Percentiles rank a stretch among this genome's conserved stretches.
These are phyloP conservation scores for Oophaga sylvatica DNA, from an alignment of 2,797 vertebrate species.

Conservation along the genomic window DNA sequence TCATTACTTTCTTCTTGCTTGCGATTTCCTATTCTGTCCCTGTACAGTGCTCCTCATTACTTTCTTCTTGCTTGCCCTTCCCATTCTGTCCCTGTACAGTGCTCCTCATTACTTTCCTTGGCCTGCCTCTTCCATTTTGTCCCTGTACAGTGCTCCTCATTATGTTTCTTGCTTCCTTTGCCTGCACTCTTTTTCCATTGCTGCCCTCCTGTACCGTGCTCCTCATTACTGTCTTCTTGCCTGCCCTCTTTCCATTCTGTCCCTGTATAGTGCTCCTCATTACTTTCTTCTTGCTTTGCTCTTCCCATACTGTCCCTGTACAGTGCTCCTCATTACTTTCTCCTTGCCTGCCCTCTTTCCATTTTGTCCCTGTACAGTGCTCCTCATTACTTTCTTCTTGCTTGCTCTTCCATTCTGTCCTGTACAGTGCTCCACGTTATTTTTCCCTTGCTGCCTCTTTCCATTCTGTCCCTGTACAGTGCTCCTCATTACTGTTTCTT, in stretches of 20 bases:
- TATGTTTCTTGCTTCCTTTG: conserved; percentile 33
- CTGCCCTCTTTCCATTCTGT: conserved; percentile 9
- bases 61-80: neutral
- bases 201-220: conserved; percentile 48
- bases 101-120: conserved; percentile 39
- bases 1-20: conserved; percentile 32
- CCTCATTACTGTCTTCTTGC: conserved; percentile 38
- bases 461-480: conserved; percentile 49
- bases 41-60: conserved; percentile 30
- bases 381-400: conserved; percentile 41
- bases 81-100: conserved; percentile 48
- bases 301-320: conserved; percentile 44
- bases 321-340: conserved; percentile 45
- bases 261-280: conserved; percentile 50
- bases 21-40: conserved; percentile 21
- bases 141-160: conserved; percentile 43
- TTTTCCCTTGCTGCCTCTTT: conserved; percentile 4
- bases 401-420: conserved; percentile 19
- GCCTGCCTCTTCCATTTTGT: neutral
- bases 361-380: conserved; percentile 48
- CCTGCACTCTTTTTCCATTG: neutral
- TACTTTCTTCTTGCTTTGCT: conserved; percentile 9
- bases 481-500: conserved; percentile 38
- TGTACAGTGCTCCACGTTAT: conserved; percentile 44
- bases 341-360: neutral